Conservation (phyloP, 2,797 vertebrate genomes). For the Xenentodon cancila region DNA sequence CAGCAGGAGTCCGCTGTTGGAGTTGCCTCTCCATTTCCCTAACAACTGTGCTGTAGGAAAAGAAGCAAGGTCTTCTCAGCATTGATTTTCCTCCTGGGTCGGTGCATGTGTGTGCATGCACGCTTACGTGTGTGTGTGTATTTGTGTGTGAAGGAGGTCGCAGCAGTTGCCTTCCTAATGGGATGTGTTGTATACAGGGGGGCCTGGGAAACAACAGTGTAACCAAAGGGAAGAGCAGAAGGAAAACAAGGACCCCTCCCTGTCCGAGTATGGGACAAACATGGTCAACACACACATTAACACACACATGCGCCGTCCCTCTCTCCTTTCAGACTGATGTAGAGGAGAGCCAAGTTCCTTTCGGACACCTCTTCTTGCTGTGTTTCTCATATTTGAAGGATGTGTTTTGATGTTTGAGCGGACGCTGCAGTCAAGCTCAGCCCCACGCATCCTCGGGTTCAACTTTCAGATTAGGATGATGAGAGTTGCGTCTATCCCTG, state of each 20-base stretch:
- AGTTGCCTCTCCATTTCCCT: conserved; percentile 78
- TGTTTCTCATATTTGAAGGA: conserved; percentile 32
- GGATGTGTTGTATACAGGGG: conserved; percentile 68
- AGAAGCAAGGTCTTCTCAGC: conserved; percentile 77
- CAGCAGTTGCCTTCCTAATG: conserved; percentile 67
- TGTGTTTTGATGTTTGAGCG: conserved; percentile 53
- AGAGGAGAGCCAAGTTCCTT: conserved; percentile 34
- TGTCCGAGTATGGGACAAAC: conserved; percentile 70
- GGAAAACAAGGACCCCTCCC: conserved; percentile 80
- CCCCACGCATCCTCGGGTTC: conserved; percentile 1
- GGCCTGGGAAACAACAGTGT: conserved; percentile 76
- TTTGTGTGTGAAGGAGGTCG: conserved; percentile 40
- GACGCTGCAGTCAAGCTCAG: conserved; percentile 6
- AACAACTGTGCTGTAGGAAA: conserved; percentile 77
- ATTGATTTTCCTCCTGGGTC: conserved; percentile 74
- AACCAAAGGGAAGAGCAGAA: conserved; percentile 77
- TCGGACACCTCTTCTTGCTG: conserved; percentile 45
- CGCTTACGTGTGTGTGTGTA: conserved; percentile 16
- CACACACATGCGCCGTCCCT: conserved; percentile 45
- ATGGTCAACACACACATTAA: conserved; percentile 59
- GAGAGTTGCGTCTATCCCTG: conserved; percentile 43
- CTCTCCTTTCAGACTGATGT: conserved; percentile 40
- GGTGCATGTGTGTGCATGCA: conserved; percentile 25
- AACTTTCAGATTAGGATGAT: conserved; percentile 23
- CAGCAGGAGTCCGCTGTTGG: conserved; percentile 64